phyloP scores from a whole-genome alignment of 2,797 vertebrate genomes.

The Taenioides sp. region DNA sequence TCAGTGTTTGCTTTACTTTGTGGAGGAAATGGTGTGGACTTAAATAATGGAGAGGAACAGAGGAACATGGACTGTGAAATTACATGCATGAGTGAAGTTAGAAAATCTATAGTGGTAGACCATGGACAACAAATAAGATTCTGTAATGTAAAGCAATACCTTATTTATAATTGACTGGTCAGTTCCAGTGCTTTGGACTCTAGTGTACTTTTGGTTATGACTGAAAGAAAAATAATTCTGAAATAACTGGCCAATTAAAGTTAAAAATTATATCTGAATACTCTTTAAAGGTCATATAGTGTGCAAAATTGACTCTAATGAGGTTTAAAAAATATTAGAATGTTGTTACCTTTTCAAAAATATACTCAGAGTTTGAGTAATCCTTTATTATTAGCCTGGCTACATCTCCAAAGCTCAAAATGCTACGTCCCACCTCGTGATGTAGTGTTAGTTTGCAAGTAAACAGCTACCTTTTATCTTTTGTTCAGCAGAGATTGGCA shows the following conservation, averaged over 20 bases:
- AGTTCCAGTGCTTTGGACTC: not conserved
- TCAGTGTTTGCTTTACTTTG: constrained; percentile 31
- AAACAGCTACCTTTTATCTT: too few relatives aligned
- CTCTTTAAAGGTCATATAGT: too few relatives aligned
- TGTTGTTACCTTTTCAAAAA: too few relatives aligned
- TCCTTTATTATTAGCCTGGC: too few relatives aligned
- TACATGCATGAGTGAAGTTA: not conserved
- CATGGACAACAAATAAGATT: not conserved
- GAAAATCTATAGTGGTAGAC: not conserved
- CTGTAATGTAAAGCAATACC: not conserved
- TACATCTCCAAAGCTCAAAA: too few relatives aligned
- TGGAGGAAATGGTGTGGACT: constrained; percentile 18
- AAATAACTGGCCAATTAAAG: not conserved
- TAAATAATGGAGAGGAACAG: constrained; percentile 10
- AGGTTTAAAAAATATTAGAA: too few relatives aligned
- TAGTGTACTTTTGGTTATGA: not conserved
- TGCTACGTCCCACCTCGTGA: too few relatives aligned
- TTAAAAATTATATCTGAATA: too few relatives aligned
- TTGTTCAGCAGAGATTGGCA: too few relatives aligned
- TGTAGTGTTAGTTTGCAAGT: too few relatives aligned
- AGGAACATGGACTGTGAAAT: constrained; percentile 35
- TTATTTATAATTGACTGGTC: not conserved
- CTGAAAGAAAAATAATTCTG: not conserved
- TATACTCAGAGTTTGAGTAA: too few relatives aligned
- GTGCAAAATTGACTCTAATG: too few relatives aligned